Base-by-base conservation (phyloP, 2,113 vertebrate species). In the Piprites chloris region DNA sequence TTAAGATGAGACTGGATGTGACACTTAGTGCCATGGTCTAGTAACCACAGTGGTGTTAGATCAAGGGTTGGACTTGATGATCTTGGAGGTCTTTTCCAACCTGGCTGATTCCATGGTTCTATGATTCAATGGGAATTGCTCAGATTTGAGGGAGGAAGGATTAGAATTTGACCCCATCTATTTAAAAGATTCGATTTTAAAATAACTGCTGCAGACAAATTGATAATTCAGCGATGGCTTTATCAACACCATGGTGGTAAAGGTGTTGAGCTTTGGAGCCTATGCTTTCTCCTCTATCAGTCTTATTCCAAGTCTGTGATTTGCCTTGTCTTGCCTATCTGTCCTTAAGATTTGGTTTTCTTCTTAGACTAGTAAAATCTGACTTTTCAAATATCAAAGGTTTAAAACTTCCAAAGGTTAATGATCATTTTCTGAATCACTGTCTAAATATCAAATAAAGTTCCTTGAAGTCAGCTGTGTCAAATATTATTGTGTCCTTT, bases 321-420 rank as follows among this genome's bases (percentile, higher is more conserved):
- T 91, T 68, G 10, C 39, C 39, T 50, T 58, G 23, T 23, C 44
- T 46, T 46, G 9, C 44, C 19, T 46, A 50, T 26, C 77, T 49
- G 15, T 68, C 67, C 61, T 87, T 76, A 85, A 76, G 55, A 65
- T 78, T 53, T 85, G 35, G 28, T 63, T 86, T 77, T 5, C 33
- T 92, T 80, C 56, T 78, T 62, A 91, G 18, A 11, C n/a, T 33
- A 73, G 35, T 66, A 65, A 35, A 50, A 50, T 35, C 23, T 53
- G 75, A 89, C 46, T 89, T 90, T 75, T 80, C 39, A 92, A 81
- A 89, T 83, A 53, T 49, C 44, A 68, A 67, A 75, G 10, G 41
- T 87, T 93, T 90, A 68, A 93, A 88, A 72, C 9, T 71, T 72
- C 27, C 59, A 69, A 87, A 91, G 39, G 62, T 79, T 93, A 87